Base-by-base conservation (phyloP, 2,113 vertebrate species). In the Alexandromys fortis region DNA sequence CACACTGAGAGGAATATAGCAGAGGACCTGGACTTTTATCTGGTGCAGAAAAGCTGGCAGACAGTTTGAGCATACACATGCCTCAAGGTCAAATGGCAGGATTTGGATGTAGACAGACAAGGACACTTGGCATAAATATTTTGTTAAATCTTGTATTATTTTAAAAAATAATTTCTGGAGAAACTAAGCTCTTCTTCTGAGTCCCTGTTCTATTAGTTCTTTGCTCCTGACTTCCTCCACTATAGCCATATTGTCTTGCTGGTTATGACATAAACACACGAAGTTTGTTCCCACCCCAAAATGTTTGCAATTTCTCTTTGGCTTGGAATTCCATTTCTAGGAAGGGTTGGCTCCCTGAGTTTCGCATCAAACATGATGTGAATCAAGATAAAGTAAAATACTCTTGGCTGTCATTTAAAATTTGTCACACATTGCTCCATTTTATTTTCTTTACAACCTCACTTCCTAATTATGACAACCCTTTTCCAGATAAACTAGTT, bases 401-500 rank as follows among this genome's bases (percentile, higher is more conserved):
- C 33, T 78, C 38, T 86, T 89, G 10, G 75, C 42, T 92, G 3
- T 90, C 85, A 86, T 26, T 92, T 73, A 75, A 89, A 95, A 95
- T 92, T 49, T 79, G n/a, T 58, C 9, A 55, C 2, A 7, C 22
- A 82, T 7, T 1, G 5, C 30, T 30, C 85, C 83, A 52, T 85
- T 68, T 86, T 91, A 85, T 78, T 73, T 91, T 13, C 19, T 78
- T 96, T 35, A 92, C 12, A 89, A 58, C 22, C 82, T 95, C 72
- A 73, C 4, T 88, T 28, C 52, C 24, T 94, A 91, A 92, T 86
- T 85, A 2, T 14, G 28, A 24, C 70, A 17, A 22, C 14, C 16
- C n/a, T 97, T 91, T 70, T 77, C 86, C 22, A 81, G 35, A 94
- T 45, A 12, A 92, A 85, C 45, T 75, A 68, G 72, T 55, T 92